Evolutionary conservation across 2,113 vertebrate species (phyloP), one percentile per base, ranked within the genome.

Genomic region (Coturnix japonica): DNA sequence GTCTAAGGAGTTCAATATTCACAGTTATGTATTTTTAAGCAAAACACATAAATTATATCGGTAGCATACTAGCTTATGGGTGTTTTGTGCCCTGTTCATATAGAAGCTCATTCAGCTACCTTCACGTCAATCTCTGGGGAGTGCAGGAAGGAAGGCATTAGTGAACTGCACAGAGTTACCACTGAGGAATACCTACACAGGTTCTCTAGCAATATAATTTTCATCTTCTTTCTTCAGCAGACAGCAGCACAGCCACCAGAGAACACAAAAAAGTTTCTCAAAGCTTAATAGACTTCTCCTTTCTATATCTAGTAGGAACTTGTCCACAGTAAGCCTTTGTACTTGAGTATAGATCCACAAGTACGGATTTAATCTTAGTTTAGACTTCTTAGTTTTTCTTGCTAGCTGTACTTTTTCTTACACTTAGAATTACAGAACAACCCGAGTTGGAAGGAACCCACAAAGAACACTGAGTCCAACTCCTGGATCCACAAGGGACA

Each of bases 1-100:
- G 53, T 72, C 82, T 65, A 75, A 69, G 57, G 44, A 93, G 70
- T 75, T 88, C 73, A 72, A 19, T 78, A 90, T 75, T 90, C 85
- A 83, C 15, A 90, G 82, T 63, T 88, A 85, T 49, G 61, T 86
- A 91, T 91, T 94, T 95, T 92, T 95, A 87, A 92, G 85, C 59
- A 86, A 90, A 95, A 81, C 12, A 57, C 35, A 57, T 35, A 88
- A 90, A 81, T 85, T 8, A 5, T 71, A 91, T 57, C 65, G 53
- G 85, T 41, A 87, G 35, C 65, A 65, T 37, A 88, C 44, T 59
- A 3, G 7, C 76, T 65, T 83, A 85, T 70, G 69, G 39, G 65
- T 95, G 57, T 57, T 91, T 91, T 81, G 75, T 84, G 88, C 54
- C 51, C 82, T 86, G 85, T 84, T 94, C 64, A 69, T 74, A 74